phyloP scores from a whole-genome alignment of 2,797 vertebrate genomes.

The Podarcis siculus region DNA sequence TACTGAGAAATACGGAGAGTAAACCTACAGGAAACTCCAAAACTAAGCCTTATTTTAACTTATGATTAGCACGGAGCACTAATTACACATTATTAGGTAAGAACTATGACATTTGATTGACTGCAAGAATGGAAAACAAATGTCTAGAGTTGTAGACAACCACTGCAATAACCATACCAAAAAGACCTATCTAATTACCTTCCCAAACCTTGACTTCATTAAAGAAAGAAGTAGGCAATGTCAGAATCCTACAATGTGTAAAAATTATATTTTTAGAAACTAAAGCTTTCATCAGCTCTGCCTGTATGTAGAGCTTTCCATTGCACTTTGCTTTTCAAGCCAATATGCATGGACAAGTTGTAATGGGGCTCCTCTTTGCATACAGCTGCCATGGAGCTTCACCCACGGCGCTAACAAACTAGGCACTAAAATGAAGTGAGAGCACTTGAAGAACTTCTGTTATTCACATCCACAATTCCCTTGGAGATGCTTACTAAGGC shows the following conservation, averaged over 20 bases:
- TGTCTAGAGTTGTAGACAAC: background rate
- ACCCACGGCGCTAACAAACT: background rate
- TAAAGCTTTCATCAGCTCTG: background rate
- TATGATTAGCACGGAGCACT: background rate
- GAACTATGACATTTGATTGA: background rate
- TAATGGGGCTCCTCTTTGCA: background rate
- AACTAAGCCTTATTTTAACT: background rate
- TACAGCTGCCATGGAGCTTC: background rate
- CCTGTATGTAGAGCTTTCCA: background rate
- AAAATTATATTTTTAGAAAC: background rate
- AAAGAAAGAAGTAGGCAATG: background rate
- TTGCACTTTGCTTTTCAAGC: background rate
- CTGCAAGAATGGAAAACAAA: background rate
- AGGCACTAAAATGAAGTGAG: background rate
- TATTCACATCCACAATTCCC: background rate
- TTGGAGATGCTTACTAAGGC: constrained; percentile 6
- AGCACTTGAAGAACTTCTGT: background rate
- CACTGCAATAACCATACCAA: background rate
- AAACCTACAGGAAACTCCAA: no score
- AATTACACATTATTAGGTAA: background rate
- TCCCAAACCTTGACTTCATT: background rate
- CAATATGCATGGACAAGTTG: background rate
- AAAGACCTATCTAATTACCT: background rate
- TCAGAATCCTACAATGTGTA: background rate
- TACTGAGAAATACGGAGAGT: background rate